Conservation (phyloP, 2,797 vertebrate species). For the Squalus acanthias region DNA sequence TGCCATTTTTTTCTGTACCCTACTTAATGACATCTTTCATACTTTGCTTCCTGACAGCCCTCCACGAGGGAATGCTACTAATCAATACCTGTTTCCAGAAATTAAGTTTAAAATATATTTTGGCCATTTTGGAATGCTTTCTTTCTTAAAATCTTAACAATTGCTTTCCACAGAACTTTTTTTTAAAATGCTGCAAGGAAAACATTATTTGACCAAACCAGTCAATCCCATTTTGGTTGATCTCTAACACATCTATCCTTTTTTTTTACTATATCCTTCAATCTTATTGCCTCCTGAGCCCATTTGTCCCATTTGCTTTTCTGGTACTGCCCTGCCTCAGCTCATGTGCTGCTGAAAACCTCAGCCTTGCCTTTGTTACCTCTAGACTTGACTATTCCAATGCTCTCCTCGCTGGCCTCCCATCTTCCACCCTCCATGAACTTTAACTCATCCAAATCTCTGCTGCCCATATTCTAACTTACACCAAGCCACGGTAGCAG, state of each 20-base stretch:
- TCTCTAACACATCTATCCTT: not conserved
- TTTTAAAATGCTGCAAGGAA: not conserved
- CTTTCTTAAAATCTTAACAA: not conserved
- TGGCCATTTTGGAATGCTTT: not conserved
- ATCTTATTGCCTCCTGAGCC: not conserved
- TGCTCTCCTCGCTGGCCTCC: not conserved
- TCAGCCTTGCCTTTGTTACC: not conserved
- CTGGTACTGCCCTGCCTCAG: not conserved
- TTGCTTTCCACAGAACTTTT: not conserved
- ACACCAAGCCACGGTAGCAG: too few species aligned
- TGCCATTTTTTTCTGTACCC: not conserved
- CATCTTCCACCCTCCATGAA: not conserved
- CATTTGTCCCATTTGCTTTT: not conserved
- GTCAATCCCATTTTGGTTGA: not conserved
- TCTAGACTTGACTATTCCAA: not conserved
- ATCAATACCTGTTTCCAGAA: slow-evolving; percentile 19
- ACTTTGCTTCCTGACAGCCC: not conserved
- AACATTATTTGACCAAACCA: not conserved
- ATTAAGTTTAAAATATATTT: slow-evolving; percentile 4
- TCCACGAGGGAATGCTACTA: not conserved
- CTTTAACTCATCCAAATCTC: not conserved
- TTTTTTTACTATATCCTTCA: not conserved
- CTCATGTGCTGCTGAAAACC: not conserved
- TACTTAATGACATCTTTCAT: not conserved
- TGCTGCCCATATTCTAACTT: not conserved